Evolutionary conservation across 2,113 vertebrate genomes (phyloP).

Genomic region (Boulengeromyrus knoepffleri): DNA sequence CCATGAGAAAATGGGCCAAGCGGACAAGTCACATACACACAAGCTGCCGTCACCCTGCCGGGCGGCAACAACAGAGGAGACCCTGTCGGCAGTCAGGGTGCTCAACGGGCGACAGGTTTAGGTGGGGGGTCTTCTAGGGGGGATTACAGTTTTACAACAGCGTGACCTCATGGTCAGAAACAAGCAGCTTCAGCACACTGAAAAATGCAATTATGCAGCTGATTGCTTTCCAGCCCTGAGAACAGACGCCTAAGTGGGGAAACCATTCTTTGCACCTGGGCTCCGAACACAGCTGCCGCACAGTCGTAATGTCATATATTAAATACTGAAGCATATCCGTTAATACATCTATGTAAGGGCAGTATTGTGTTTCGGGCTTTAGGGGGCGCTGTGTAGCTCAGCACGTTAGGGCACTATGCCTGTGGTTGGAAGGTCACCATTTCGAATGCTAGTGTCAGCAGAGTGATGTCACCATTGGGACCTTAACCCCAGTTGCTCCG

Average conservation of each 20-base stretch:
- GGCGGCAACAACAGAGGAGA: not conserved
- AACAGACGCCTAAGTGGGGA: not conserved
- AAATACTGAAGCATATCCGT: not conserved
- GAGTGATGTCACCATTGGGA: not conserved
- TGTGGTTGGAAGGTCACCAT: not conserved
- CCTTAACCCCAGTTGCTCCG: not conserved
- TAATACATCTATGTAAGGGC: not conserved
- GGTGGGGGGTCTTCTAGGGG: not conserved
- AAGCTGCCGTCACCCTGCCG: not conserved
- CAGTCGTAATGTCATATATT: not conserved
- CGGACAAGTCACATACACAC: not conserved
- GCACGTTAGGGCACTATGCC: not conserved
- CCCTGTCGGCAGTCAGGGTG: not conserved
- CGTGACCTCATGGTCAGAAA: not conserved
- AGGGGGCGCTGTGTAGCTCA: not conserved
- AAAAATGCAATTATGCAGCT: not conserved
- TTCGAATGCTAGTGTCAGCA: not conserved
- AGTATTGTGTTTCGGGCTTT: not conserved
- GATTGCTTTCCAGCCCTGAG: not conserved
- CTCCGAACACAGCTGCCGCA: not conserved
- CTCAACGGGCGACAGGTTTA: not conserved
- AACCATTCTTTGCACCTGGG: not conserved
- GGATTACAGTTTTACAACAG: not conserved
- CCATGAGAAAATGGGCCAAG: constrained; percentile 8
- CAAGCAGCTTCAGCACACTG: not conserved